phyloP scores from a whole-genome alignment of 2,797 vertebrate genomes.

The Aulostomus chinensis region DNA sequence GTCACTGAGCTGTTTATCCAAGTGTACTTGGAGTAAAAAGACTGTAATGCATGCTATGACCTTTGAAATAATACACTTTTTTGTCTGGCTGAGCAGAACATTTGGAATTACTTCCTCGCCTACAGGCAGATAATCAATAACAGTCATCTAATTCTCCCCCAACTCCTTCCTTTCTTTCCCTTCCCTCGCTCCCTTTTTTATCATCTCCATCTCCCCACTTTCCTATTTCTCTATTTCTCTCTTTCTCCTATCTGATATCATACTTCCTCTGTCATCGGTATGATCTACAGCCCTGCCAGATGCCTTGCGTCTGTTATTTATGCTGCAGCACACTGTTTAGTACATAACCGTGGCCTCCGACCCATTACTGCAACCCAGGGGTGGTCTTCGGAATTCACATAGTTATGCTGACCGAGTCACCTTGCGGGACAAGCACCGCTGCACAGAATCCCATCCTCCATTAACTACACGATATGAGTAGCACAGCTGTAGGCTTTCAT shows the following conservation, averaged over 20 bases:
- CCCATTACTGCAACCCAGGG: slow-evolving; percentile 58
- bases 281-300: slow-evolving; percentile 78
- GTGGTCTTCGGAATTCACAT: slow-evolving; percentile 66
- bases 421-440: slow-evolving; percentile 68
- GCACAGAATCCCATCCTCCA: slow-evolving; percentile 69
- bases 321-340: slow-evolving; percentile 61
- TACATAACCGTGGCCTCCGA: slow-evolving; percentile 71
- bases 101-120: slow-evolving; percentile 72
- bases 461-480: slow-evolving; percentile 52
- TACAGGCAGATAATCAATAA: slow-evolving; percentile 81
- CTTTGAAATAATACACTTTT: slow-evolving; percentile 84
- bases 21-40: slow-evolving; percentile 46
- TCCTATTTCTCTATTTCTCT: slow-evolving; percentile 57
- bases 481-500: slow-evolving; percentile 65
- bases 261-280: slow-evolving; percentile 65
- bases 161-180: slow-evolving; percentile 29
- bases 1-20: slow-evolving; percentile 61
- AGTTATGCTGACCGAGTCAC: slow-evolving; percentile 72
- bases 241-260: slow-evolving; percentile 70
- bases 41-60: slow-evolving; percentile 77
- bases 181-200: slow-evolving; percentile 39
- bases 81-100: slow-evolving; percentile 77
- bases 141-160: slow-evolving; percentile 64
- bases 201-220: slow-evolving; percentile 46
- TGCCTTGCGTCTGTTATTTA: slow-evolving; percentile 69